Base-by-base conservation (phyloP, 2,113 vertebrate species). In the Heptranchias perlo region DNA sequence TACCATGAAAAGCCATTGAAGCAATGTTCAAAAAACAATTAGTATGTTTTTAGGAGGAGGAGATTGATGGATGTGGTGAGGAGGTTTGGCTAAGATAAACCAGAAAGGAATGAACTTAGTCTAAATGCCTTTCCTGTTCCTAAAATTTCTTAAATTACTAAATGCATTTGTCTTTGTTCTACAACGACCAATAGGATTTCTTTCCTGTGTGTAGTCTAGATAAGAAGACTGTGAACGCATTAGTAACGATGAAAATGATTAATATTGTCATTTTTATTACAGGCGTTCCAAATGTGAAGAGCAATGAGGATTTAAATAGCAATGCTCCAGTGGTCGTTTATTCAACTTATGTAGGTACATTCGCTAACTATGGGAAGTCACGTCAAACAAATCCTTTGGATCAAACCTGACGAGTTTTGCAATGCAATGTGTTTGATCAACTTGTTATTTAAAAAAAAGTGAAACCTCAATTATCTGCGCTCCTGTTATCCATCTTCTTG, bases 301-400 rank as follows among this genome's bases (percentile, higher is more conserved):
- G 3, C 64, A 69, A 95, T 8, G 94, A 95, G 65, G 35, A 69
- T 31, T 16, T 49, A 69, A 73, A 31, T 52, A 95, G 47, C 39
- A 52, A 73, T 47, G 14, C 25, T 49, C 94, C 94, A 69, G 49
- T 69, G 94, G 47, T 95, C 44, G 94, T 95, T 95, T 95, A 95
- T 69, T 95, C 64, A 69, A 95, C 94, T 35, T 95, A 69, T 31
- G 94, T 95, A 14, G 94, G 94, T 35, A 62, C 64, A 18, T 95
- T 35, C 73, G 3, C 28, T 69, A 67, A 73, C 21, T 95, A 69
- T 31, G 94, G 94, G 2, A 95, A 67, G 65, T 69, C 94, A 18
- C 3, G 44, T 52, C 94, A 73, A 95, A 44, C 35, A 39, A 28
- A 5, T 49, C n/a, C 94, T 95, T 52, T 69, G 62, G 47, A 69